Percentiles rank a stretch among this genome's conserved stretches.
These are phyloP conservation scores for Druceiella hillmani DNA, from an alignment of 2,888 invertebrate genomes.

Conservation along the genomic window DNA sequence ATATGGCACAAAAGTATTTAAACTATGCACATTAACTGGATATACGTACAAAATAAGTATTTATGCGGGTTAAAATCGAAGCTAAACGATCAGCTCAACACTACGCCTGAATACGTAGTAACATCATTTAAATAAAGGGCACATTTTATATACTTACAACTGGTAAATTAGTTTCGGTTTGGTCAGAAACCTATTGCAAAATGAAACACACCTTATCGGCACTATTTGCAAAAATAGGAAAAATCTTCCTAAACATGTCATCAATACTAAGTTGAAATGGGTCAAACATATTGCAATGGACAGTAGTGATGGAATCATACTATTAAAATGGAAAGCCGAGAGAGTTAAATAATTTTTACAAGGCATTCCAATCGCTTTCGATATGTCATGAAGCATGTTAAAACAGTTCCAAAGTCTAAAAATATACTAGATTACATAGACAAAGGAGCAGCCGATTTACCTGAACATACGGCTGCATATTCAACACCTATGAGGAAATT, in stretches of 20 bases:
- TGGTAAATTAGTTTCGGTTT: not conserved
- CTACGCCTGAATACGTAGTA: not conserved
- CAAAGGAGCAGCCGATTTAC: constrained; percentile 8
- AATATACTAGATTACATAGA: not conserved
- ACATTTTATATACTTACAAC: not conserved
- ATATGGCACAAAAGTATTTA: not conserved
- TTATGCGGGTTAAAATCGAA: not conserved
- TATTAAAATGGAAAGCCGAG: not conserved
- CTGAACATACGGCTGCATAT: constrained; percentile 10
- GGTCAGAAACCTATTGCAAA: not conserved
- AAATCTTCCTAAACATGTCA: not conserved
- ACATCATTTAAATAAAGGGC: not conserved
- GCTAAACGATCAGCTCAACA: not conserved
- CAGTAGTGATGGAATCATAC: not conserved
- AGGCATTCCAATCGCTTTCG: not conserved
- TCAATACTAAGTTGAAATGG: not conserved
- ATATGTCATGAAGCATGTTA: too few relatives aligned
- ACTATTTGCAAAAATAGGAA: not conserved
- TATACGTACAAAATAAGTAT: not conserved
- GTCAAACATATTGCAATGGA: not conserved
- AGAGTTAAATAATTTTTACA: not conserved
- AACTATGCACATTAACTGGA: not conserved
- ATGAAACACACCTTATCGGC: not conserved
- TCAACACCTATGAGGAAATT: constrained; percentile 7
- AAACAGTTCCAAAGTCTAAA: too few relatives aligned